Base-by-base conservation (phyloP, 2,113 vertebrate genomes). In the Chloropsis cyanopogon region DNA sequence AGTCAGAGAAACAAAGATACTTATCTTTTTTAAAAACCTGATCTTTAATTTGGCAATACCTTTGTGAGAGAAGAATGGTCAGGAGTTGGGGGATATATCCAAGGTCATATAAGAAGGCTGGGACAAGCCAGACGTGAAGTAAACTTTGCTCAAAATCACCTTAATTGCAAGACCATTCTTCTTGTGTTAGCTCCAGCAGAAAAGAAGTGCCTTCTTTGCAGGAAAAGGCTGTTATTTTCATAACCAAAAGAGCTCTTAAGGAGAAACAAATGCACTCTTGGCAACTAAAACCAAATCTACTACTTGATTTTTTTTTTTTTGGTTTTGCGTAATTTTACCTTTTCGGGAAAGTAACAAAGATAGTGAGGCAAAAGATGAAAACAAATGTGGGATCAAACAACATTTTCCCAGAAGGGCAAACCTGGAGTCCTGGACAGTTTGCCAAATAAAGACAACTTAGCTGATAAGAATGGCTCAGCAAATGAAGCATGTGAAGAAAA, bases 401-500 rank as follows among this genome's bases (percentile, higher is more conserved):
- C 14, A 47, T 84, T 88, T 78, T 92, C 20, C 68, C 63, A 85
- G 66, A 72, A 91, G 46, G 39, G 21, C 46, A 86, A 91, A 35
- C 10, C 4, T 11, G 0, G 1, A 86, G 60, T 60, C 41, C 41
- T 83, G 76, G 72, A 56, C 33, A 66, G 25, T 70, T 8, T 82
- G 49, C 68, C 42, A 90, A 64, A 95, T 81, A 82, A 88, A 90
- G 82, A 68, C 49, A 92, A 78, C 47, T 41, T 90, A n/a, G 52
- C 52, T 88, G 25, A 53, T 81, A 68, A n/a, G 68, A 94, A 83
- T 28, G 57, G 82, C 71, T 42, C 31, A 60, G 60, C n/a, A 96
- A 95, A 94, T 68, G 90, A 94, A 92, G 69, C 68, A 35, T 23
- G 28, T 42, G 76, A 93, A 88, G 82, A 94, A 90, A 94, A 96